Evolutionary conservation across 2,888 invertebrate genomes (phyloP).

Genomic region (Hydroisotoma schaefferi): DNA sequence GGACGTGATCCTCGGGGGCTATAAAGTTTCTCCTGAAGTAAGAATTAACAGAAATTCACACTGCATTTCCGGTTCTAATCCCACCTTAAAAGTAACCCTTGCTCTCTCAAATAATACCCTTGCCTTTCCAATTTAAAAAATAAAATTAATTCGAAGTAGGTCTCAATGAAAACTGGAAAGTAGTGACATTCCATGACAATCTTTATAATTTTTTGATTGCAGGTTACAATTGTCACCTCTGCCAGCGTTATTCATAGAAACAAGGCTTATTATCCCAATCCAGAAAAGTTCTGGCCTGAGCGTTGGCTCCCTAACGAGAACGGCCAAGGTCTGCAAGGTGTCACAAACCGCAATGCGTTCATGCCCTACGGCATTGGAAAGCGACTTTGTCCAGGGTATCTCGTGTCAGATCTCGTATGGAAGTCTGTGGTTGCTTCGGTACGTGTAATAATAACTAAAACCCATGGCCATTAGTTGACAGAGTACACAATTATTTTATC

Average conservation of each 20-base stretch:
- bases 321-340: not conserved
- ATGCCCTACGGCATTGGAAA: slow-evolving; percentile 13
- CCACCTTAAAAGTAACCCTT: too few species aligned
- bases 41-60: not conserved
- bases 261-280: slow-evolving; percentile 18
- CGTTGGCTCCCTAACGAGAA: slow-evolving; percentile 14
- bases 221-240: slow-evolving; percentile 15
- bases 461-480: too few species aligned
- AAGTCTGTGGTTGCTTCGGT: slow-evolving; percentile 13
- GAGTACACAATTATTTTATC: not conserved
- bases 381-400: slow-evolving; percentile 13
- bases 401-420: slow-evolving; percentile 1
- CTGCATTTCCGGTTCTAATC: not conserved
- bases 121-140: too few species aligned
- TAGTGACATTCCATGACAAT: too few species aligned
- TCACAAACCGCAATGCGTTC: not conserved
- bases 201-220: not conserved
- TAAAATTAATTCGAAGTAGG: too few species aligned
- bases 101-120: too few species aligned
- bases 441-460: too few species aligned
- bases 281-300: slow-evolving; percentile 19
- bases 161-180: too few species aligned
- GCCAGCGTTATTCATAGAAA: slow-evolving; percentile 15
- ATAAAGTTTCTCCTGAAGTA: slow-evolving; percentile 17
- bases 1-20: slow-evolving; percentile 15